Base-by-base conservation (phyloP, 2,888 invertebrate genomes). In the Sthenelais limicola region DNA sequence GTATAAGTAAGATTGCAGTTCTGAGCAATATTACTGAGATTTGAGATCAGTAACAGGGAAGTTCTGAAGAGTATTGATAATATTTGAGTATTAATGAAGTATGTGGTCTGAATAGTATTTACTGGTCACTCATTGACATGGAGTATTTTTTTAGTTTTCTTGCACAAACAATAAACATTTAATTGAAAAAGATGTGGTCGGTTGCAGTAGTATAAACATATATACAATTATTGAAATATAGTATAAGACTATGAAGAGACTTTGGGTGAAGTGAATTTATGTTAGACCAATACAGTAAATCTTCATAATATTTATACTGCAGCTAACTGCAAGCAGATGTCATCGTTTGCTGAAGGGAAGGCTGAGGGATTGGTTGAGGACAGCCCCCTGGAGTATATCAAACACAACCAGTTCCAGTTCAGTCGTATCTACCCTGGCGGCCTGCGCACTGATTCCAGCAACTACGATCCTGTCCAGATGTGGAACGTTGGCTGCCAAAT, bases 401-500 rank as follows among this genome's bases (percentile, higher is more conserved):
- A 83, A n/a, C 88, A 89, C 79, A 89, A 89, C 72, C 82, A 85
- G 47, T 80, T 83, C 32, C 88, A 89, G 77, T 81, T 90, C 43
- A 85, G 88, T 67, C 84, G 90, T 49, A 89, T 90, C 66, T 91
- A 90, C 81, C 90, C 91, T 1, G 88, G 87, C 48, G 91, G 91
- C 0, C 85, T 87, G 2, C 84, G 91, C 52, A 90, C 90, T 33
- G 89, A 89, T 78, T 91, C 91, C 30, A 90, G 90, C 74, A 91
- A 91, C 82, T 91, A 90, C 82, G 88, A 90, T 78, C 91, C 91
- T 3, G 82, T 89, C 26, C 88, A 88, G 0, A 88, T 88, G 80
- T 91, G 91, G 91, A 88, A 89, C 76, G 87, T 88, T 68, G 91
- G 91, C 28, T 90, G 90, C 77, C 91, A 91, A 83, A 85, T 90